Conservation (phyloP, 2,113 vertebrate genomes). For the Hystrix brachyura region DNA sequence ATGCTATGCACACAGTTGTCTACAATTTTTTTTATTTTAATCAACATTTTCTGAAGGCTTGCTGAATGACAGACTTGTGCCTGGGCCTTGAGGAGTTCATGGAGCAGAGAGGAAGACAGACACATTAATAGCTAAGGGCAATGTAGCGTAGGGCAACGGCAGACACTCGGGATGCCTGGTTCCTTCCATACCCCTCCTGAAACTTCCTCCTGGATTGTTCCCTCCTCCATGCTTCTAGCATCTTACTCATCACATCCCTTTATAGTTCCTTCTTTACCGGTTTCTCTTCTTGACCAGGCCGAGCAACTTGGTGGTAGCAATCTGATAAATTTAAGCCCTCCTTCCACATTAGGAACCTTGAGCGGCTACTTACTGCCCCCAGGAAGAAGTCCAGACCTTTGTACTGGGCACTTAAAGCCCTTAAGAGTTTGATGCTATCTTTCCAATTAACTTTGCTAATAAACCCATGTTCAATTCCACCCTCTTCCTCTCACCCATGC, state of each 20-base stretch:
- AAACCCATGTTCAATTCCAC: not conserved
- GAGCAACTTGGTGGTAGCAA: not conserved
- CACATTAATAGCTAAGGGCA: not conserved
- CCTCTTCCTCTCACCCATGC: not conserved
- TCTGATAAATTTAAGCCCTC: not conserved
- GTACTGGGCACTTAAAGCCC: not conserved
- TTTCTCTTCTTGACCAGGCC: not conserved
- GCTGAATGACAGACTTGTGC: not conserved
- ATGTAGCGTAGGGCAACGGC: rapidly evolving
- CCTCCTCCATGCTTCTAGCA: not conserved
- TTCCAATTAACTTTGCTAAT: constrained; percentile 45
- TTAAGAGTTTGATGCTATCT: not conserved
- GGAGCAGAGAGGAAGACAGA: not conserved
- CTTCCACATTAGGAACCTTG: not conserved
- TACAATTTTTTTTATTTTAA: not conserved
- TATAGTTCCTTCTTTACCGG: not conserved
- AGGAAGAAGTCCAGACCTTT: not conserved
- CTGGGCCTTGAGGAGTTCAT: not conserved
- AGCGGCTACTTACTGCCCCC: not conserved
- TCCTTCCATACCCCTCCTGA: not conserved
- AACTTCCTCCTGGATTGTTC: not conserved
- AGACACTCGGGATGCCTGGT: rapidly evolving
- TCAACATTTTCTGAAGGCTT: constrained; percentile 1
- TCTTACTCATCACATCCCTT: not conserved
- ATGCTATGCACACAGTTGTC: not conserved